Conservation (phyloP, 1,140 invertebrate genomes). For the Tetramorium alpestre region DNA sequence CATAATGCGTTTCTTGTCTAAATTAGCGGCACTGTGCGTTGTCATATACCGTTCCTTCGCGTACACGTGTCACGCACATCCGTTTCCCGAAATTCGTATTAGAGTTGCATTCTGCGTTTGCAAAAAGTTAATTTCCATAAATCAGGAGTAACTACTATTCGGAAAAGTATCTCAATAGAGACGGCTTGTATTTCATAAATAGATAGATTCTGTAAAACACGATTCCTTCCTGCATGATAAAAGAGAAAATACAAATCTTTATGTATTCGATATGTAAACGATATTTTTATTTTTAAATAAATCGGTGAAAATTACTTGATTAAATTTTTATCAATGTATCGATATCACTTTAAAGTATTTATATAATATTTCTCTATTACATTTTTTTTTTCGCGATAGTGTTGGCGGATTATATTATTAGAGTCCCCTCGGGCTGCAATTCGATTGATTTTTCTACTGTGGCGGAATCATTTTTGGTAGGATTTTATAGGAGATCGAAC, state of each 20-base stretch:
- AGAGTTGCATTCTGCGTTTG: not conserved
- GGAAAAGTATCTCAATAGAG: not conserved
- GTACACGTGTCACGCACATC: slow-evolving; percentile 40
- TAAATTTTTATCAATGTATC: slow-evolving; percentile 29
- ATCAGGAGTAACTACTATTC: not conserved
- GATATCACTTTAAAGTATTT: not conserved
- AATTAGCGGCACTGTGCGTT: slow-evolving; percentile 47
- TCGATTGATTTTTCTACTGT: not conserved
- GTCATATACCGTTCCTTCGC: slow-evolving; percentile 30
- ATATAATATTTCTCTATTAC: slow-evolving; percentile 64
- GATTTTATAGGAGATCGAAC: slow-evolving; percentile 18
- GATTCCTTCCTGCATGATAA: not conserved
- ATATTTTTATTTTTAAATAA: not conserved
- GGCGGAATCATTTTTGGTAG: not conserved
- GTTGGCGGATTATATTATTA: not conserved
- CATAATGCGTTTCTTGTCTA: slow-evolving; percentile 56
- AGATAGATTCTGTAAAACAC: not conserved
- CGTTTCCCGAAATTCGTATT: slow-evolving; percentile 35
- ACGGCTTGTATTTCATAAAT: not conserved
- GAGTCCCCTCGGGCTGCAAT: not conserved
- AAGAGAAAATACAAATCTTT: not conserved
- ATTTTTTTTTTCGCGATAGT: slow-evolving; percentile 23
- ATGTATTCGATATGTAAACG: not conserved
- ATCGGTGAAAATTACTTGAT: not conserved
- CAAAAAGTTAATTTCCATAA: slow-evolving; percentile 32